Percentiles rank a stretch among this genome's conserved stretches.
Evolutionary conservation across 2,113 vertebrate species (phyloP).

Genomic region (Osmerus eperlanus): DNA sequence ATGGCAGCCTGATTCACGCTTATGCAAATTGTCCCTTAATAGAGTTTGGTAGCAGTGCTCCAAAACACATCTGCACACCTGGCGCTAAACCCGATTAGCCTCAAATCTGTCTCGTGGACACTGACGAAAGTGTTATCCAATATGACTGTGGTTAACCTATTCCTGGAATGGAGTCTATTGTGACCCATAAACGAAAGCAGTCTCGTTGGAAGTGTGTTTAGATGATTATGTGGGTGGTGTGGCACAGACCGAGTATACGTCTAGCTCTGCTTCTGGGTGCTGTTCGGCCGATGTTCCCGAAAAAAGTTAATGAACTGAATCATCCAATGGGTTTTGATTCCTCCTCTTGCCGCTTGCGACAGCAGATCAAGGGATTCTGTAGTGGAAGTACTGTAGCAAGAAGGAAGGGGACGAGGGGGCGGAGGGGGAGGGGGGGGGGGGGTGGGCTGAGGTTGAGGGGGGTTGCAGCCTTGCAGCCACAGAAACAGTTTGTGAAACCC

Average conservation of each 20-base stretch:
- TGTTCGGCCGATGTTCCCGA: too few species aligned
- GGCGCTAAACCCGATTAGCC: conserved; percentile 35
- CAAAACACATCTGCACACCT: conserved; percentile 48
- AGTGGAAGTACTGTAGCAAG: too few species aligned
- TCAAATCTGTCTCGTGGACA: conserved; percentile 18
- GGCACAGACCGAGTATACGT: not conserved
- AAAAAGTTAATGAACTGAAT: too few species aligned
- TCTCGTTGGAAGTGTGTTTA: not conserved
- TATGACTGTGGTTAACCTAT: conserved; percentile 16
- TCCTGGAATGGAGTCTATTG: not conserved
- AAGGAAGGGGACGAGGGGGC: too few species aligned
- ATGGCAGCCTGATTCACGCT: conserved; percentile 35
- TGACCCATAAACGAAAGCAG: not conserved
- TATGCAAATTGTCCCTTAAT: conserved; percentile 24
- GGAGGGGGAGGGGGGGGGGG: too few species aligned
- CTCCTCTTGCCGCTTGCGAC: too few species aligned
- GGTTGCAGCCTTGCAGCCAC: too few species aligned
- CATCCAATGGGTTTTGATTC: too few species aligned
- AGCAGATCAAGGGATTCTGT: too few species aligned
- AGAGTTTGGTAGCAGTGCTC: conserved; percentile 18
- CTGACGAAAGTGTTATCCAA: conserved; percentile 18
- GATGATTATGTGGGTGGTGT: not conserved
- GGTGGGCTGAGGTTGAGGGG: not conserved
- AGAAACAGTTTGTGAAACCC: not conserved
- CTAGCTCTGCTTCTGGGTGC: too few species aligned